Base-by-base conservation (phyloP, 2,888 invertebrate species). In the Beris chalybata region DNA sequence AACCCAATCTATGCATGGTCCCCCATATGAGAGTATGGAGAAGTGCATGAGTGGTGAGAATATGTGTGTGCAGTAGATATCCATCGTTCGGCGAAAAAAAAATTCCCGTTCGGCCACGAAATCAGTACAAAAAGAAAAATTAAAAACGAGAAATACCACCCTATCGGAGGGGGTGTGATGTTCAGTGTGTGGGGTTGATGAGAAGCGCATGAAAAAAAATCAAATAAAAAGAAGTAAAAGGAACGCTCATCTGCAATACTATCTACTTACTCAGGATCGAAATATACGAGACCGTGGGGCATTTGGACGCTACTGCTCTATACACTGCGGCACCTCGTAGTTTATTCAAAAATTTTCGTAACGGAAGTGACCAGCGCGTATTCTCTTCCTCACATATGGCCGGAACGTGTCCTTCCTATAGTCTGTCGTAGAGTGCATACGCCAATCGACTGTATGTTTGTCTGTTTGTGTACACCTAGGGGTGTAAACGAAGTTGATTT, bases 401-500 rank as follows among this genome's bases (percentile, higher is more conserved):
- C 50, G 50, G 45, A 47, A 15, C 45, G 55, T 38, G 15, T 7
- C 50, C 38, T 50, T 32, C 3, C 32, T 50, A 29, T 38, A 12
- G 22, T 22, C 43, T 38, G 15, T 50, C 52, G 38, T 50, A 61
- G 50, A 61, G 50, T 61, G 61, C 61, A 61, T 52, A 61, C 61
- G 50, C 61, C 61, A 61, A 61, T 61, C 50, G 61, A 61, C 61
- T 61, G 61, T 61, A 61, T 61, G 61, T 61, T 61, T 61, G 45
- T 50, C 61, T 61, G 52, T 52, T 61, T 61, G 61, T 61, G 38
- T 50, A 50, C 38, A 52, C 50, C 61, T 68, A 71, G 71, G 72
- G 72, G 71, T 72, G 71, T 73, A 72, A 72, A 72, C 72, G 72
- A 72, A 72, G 72, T 71, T 72, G 72, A 72, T 73, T 72, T 73